Evolutionary conservation across 2,113 vertebrate species (phyloP), one percentile per base, ranked within the genome.

Genomic region (Garra rufa): DNA sequence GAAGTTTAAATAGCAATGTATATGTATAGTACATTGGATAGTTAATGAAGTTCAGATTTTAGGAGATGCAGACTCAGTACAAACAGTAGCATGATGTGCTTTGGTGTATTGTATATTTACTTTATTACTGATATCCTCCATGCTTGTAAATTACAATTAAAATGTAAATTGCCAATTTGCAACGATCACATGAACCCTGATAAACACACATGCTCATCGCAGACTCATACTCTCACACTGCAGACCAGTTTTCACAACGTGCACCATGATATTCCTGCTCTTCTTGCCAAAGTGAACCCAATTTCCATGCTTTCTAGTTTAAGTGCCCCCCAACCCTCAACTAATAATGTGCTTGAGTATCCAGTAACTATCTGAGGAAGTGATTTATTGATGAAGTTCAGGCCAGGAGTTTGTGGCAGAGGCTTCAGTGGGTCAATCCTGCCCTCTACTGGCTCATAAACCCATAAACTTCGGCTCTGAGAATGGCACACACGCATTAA

Each of bases 311-410:
- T 91, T 92, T 92, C 92, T 89, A 89, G 92, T 93, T 94, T 91
- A 91, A 93, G 91, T 94, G 92, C 92, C 92, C 89, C 87, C 88
- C 52, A 90, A 92, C 90, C 90, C 90, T 90, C 91, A 90, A 89
- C 93, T 94, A 94, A 93, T 92, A 93, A 94, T 94, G 93, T 94
- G 92, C 93, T 93, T 93, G 94, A 93, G 93, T 92, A 93, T 94
- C 94, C 93, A 94, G 94, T 94, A 93, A 94, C 92, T 93, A 94
- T 93, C 92, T 71, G 28, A 87, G 93, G 93, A 93, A 93, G 94
- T 94, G 94, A 95, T 95, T 94, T 95, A 95, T 94, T 89, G 92
- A 87, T 90, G 92, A 93, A 92, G 89, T 91, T 88, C 88, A 94
- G 87, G 63, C 28, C 63, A 67, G 30, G 63, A 34, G 63, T 67